Conservation (phyloP, 2,888 invertebrate species). For the Noctua pronuba region DNA sequence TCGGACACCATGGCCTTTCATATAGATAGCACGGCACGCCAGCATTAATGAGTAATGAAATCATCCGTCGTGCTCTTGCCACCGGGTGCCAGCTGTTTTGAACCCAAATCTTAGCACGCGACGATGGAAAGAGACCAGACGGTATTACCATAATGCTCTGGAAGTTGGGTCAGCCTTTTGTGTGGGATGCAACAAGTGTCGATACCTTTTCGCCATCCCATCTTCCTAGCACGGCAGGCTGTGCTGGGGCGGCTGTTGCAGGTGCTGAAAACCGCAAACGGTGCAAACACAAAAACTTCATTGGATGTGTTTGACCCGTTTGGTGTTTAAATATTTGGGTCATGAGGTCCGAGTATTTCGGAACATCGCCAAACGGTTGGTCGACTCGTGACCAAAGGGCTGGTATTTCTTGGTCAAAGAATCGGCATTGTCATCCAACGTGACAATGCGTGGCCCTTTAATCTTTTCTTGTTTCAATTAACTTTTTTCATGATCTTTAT, state of each 20-base stretch:
- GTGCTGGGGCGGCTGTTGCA: neutral
- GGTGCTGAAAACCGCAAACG: neutral
- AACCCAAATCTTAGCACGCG: neutral
- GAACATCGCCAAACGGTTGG: neutral
- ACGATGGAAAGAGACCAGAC: neutral
- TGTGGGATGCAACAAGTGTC: neutral
- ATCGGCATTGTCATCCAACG: neutral
- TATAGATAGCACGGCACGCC: neutral
- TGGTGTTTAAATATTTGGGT: neutral
- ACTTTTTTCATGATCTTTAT: too few species aligned
- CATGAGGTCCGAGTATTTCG: neutral
- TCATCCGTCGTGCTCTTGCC: neutral
- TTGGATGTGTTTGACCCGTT: neutral
- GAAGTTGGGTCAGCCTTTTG: neutral
- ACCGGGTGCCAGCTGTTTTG: neutral
- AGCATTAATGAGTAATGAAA: neutral
- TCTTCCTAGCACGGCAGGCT: neutral
- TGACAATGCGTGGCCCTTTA: neutral
- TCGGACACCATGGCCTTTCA: neutral
- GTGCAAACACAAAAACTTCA: neutral
- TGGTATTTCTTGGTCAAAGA: neutral
- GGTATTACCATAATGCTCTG: neutral
- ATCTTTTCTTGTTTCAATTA: neutral
- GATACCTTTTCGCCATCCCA: neutral
- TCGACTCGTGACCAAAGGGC: neutral